Conservation (phyloP, 2,888 invertebrate species). For the Ditula angustiorana region DNA sequence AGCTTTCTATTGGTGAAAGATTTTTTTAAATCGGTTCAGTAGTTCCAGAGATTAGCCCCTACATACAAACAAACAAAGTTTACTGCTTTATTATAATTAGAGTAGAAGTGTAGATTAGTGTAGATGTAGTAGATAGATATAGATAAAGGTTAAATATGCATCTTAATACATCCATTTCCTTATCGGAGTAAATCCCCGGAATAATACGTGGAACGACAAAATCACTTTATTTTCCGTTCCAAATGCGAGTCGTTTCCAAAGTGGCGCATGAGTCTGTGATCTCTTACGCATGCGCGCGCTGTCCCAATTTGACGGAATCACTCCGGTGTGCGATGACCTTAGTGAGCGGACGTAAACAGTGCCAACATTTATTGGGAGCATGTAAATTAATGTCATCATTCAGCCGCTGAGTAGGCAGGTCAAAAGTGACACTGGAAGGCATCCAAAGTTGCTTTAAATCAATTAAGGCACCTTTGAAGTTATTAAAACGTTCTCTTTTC, state of each 20-base stretch:
- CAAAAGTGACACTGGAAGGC: background rate
- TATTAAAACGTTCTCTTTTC: too few relatives aligned
- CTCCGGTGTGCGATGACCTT: slow-evolving; percentile 58
- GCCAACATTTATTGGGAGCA: slow-evolving; percentile 26
- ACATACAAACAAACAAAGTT: too few relatives aligned
- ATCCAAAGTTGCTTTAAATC: too few relatives aligned
- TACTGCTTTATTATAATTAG: too few relatives aligned
- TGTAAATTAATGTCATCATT: slow-evolving; percentile 3
- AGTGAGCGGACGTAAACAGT: slow-evolving; percentile 56
- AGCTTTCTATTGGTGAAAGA: too few relatives aligned
- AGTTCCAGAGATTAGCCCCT: too few relatives aligned
- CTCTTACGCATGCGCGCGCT: slow-evolving; percentile 50
- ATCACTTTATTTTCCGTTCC: slow-evolving; percentile 12
- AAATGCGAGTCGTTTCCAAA: slow-evolving; percentile 37
- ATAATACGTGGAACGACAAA: background rate
- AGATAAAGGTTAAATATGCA: too few relatives aligned
- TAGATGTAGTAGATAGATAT: too few relatives aligned
- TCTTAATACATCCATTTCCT: background rate
- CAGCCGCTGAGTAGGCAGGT: background rate
- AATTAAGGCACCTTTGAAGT: too few relatives aligned
- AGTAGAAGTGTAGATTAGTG: too few relatives aligned
- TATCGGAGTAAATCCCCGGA: background rate
- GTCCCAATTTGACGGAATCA: slow-evolving; percentile 55
- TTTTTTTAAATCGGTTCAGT: too few relatives aligned
- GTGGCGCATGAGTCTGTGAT: slow-evolving; percentile 29